These are phyloP conservation scores for Chrysoperla carnea DNA, from an alignment of 1,140 invertebrate genomes.

Conservation along the genomic window DNA sequence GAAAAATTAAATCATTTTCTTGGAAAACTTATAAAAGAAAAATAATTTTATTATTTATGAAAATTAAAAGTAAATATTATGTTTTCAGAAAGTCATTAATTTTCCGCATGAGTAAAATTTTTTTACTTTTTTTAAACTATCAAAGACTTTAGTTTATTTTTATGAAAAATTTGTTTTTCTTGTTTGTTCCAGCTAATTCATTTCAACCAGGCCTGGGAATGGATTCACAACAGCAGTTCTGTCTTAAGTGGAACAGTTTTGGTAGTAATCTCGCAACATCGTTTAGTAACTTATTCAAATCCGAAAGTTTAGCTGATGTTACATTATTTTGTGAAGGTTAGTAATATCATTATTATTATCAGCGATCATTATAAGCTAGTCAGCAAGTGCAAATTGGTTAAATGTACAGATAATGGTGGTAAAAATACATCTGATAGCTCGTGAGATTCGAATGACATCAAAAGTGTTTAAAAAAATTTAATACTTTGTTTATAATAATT, in stretches of 20 bases:
- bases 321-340: conserved; percentile 80
- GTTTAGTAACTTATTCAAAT: conserved; percentile 76
- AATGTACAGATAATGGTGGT: not conserved
- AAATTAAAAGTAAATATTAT: too few species aligned
- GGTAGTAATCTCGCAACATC: conserved; percentile 73
- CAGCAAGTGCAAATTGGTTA: conserved; percentile 10
- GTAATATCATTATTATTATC: conserved; percentile 14
- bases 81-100: too few species aligned
- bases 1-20: too few species aligned
- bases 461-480: too few species aligned
- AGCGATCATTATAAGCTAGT: too few species aligned
- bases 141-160: too few species aligned
- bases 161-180: conserved; percentile 2
- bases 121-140: too few species aligned
- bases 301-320: conserved; percentile 75
- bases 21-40: too few species aligned
- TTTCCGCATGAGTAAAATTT: too few species aligned
- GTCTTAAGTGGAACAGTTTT: conserved; percentile 84
- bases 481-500: too few species aligned
- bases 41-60: too few species aligned
- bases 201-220: conserved; percentile 40
- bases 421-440: not conserved
- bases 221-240: conserved; percentile 80
- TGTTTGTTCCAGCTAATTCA: conserved; percentile 28
- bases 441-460: too few species aligned